Evolutionary conservation across 1,140 invertebrate species (phyloP).

Genomic region (Sarcophaga peregrina): DNA sequence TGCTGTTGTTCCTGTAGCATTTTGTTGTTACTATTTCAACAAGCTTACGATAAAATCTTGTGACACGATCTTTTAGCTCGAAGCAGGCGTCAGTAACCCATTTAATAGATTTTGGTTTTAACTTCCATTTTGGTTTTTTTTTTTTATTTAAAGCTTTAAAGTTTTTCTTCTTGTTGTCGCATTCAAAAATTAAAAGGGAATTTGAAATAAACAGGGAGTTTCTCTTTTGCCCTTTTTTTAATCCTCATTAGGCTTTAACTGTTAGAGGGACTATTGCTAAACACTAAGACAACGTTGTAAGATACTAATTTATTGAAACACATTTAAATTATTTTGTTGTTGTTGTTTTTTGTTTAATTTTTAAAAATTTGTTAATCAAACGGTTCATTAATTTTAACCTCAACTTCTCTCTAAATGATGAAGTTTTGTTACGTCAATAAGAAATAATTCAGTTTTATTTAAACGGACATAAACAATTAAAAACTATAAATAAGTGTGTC

Average conservation of each 20-base stretch:
- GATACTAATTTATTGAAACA: constrained; percentile 7
- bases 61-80: constrained; percentile 39
- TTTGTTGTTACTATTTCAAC: constrained; percentile 41
- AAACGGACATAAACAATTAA: neutral
- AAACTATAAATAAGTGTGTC: neutral
- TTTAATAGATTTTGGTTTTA: constrained; percentile 32
- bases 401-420: neutral
- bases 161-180: constrained; percentile 14
- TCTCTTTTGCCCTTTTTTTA: constrained; percentile 10
- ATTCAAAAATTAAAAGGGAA: neutral
- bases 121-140: constrained; percentile 19
- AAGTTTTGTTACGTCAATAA: neutral
- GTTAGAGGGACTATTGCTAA: neutral
- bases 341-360: neutral
- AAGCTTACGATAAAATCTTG: constrained; percentile 40
- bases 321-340: neutral
- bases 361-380: neutral
- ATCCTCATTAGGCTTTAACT: neutral
- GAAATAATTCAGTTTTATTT: neutral
- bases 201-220: constrained; percentile 27
- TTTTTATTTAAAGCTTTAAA: constrained; percentile 6
- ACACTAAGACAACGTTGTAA: neutral
- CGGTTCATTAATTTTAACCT: neutral
- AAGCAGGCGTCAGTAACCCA: constrained; percentile 38
- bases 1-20: constrained; percentile 13